Base-by-base conservation (phyloP, 1,140 invertebrate genomes). In the Caerostris extrusa region DNA sequence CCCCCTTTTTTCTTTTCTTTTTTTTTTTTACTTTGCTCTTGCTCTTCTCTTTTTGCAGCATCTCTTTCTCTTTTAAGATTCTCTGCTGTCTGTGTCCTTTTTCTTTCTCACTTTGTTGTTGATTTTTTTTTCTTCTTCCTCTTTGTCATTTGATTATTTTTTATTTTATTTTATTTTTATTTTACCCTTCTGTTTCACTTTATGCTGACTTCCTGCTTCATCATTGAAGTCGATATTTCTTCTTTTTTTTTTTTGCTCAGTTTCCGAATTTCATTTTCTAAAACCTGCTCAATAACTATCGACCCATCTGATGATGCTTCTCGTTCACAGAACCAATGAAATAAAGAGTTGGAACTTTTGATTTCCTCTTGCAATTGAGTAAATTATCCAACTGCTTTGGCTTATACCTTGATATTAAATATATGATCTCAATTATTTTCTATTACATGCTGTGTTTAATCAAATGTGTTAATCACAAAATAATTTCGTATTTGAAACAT, bases 181-280 rank as follows among this genome's bases (percentile, higher is more conserved):
- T 34, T 34, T 34, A 34, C 34, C 34, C 34, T 71, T 77, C 60
- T 61, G 90, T 87, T 82, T 83, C 83, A 87, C 67, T 87, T 94
- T 94, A 61, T 94, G 93, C 93, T 90, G 93, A 94, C 88, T 94
- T 94, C 93, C 93, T 94, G 71, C 34, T 34, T 58, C n/a, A 34
- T 67, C 34, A 77, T 56, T 61, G 60, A 4, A 53, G 88, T 91
- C 77, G 90, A 91, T 92, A 86, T 61, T 81, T 77, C 67, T 81
- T n/a, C n/a, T n/a, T n/a, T n/a, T n/a, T n/a, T n/a, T n/a, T n/a
- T 61, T 90, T 69, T 58, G 10, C 71, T 57, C 57, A 3, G 58
- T 89, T 81, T 93, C 92, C 92, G 92, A 93, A 67, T 89, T 93
- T 93, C 92, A 93, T 93, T 88, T 93, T 92, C 90, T 60, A 81